Evolutionary conservation across 2,797 vertebrate species (phyloP), one percentile per base, ranked within the genome.

Genomic region (Melanogrammus aeglefinus): DNA sequence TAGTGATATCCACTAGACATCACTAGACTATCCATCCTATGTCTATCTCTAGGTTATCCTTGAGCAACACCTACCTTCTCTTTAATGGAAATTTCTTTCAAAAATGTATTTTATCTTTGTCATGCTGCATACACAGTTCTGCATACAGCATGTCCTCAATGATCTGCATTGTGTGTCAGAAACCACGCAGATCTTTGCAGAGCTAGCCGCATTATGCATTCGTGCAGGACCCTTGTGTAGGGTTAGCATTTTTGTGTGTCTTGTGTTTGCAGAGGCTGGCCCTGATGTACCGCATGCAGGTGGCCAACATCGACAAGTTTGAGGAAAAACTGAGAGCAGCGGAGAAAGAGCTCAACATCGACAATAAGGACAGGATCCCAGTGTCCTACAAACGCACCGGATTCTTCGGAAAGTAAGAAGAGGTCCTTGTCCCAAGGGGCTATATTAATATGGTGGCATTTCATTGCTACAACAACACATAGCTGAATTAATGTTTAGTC

Each of bases 231-330:
- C 5, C 33, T 6, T 24, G 12, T 16, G 57, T 21, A 75, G 51
- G 36, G 35, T 39, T 16, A 71, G 13, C 4, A 16, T 33, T 72
- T 33, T 73, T 66, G 0, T 13, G 0, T 74, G 16, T 38, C n/a
- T 35, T 75, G 24, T 24, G 72, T 83, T 76, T 63, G 72, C 93
- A 99, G 97, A 95, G 95, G 31, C 88, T 96, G 82, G 93, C 94
- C 0, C 91, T 96, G 86, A 91, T 95, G 92, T 99, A 96, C 91
- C 94, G 94, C 35, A 98, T 99, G 97, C 96, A 97, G 82, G 96
- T 99, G 70, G 97, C 97, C 80, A 99, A 98, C 86, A 98, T 98
- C 0, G 97, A 99, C 91, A 98, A 96, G 84, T 99, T 99, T 85
- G 98, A 99, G 80, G 98, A 99, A 92, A 99, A 98, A 89, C 94